Evolutionary conservation across 1,140 invertebrate species (phyloP), one percentile per base, ranked within the genome.

Genomic region (Nautilus pompilius): DNA sequence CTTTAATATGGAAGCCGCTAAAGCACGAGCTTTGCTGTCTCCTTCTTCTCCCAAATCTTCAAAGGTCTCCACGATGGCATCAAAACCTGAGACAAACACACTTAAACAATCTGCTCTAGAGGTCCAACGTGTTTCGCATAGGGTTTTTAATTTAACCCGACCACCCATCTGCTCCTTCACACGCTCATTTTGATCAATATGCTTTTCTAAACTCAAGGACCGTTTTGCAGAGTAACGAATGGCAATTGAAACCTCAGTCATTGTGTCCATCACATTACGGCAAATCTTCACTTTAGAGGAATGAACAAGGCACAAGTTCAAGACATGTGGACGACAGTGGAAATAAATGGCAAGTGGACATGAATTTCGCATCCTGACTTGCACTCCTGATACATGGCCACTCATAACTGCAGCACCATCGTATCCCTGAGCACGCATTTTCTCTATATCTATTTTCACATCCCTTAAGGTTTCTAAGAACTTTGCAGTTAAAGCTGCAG

Each of bases 241-340:
- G 20, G 65, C 51, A 56, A 66, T 63, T 3, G 64, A 56, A 17
- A 63, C 49, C 15, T 22, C 53, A 32, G 60, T 63, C 20, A 66
- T 53, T 1, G 53, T 67, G 3, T 24, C 26, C 53, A 64, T 55
- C 54, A 67, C 33, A 36, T 64, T 70, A 20, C 65, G 20, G 3
- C 62, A 30, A 8, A 30, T 26, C 22, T 29, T 20, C 13, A 28
- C 24, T 20, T 62, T 49, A 20, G 53, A 58, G 2, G 46, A 33
- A 34, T 70, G 65, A n/a, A 62, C 20, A 26, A 70, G 62, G 13
- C 57, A 28, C 22, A 70, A 48, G 46, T 70, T 70, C 10, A 70
- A 34, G 46, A 33, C 48, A 56, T 70, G 67, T 15, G 51, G 55
- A 51, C 49, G 53, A 32, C 67, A 69, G 34, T 69, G 67, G 3